Base-by-base conservation (phyloP, 2,113 vertebrate genomes). In the Rhynchomys soricoides region DNA sequence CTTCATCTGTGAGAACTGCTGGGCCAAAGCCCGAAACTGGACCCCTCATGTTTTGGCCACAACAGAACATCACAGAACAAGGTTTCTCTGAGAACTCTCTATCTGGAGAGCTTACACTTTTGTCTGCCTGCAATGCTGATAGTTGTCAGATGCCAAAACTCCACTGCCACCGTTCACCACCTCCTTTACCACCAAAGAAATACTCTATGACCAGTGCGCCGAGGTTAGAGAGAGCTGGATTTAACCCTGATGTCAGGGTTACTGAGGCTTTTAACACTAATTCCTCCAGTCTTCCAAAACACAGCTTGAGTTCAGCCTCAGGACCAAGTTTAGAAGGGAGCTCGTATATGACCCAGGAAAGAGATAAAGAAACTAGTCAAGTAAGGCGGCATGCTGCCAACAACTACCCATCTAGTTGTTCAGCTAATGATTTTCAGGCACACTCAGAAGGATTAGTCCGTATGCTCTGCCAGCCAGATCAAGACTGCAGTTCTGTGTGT, bases 141-240 rank as follows among this genome's bases (percentile, higher is more conserved):
- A 89, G 90, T 43, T 78, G 93, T n/a, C 98, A 94, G 94, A 70
- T 90, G 71, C 97, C 97, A 29, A 96, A 97, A 95, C 95, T 95
- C 29, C 90, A 97, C 95, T 98, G 98, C 93, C 99, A 98, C 96
- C 98, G 97, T 79, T 70, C 97, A 74, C 98, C 99, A 55, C 98
- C 99, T 5, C 99, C 99, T 92, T 92, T 99, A 95, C 99, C 99
- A 3, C 99, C 99, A 0, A 99, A 99, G 98, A 99, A 99, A 83
- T 98, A 98, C 0, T n/a, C 88, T 87, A 74, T 90, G 86, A 97
- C 96, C 94, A 34, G 91, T 77, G 94, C 90, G 31, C 92, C 96
- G 57, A 97, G 90, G 77, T 50, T 97, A 17, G 98, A 98, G 94
- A 97, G 40, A 62, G 95, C 70, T 24, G 89, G 90, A 34, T 70